These are phyloP conservation scores for Chrysopa pallens DNA, from an alignment of 1,140 invertebrate genomes.

Conservation along the genomic window DNA sequence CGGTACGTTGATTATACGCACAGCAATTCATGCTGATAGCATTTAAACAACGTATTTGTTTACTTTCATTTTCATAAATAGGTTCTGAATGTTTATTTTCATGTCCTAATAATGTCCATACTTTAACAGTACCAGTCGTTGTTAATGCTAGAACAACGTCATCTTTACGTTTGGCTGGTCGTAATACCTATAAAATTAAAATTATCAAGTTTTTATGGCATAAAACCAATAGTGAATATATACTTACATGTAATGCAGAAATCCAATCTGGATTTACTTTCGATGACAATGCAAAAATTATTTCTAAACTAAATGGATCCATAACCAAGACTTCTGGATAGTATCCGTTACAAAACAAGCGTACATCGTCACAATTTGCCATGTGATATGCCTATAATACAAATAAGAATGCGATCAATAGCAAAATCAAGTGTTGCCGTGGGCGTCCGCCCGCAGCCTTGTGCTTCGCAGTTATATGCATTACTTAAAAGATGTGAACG, in stretches of 20 bases:
- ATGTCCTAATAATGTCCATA: slow-evolving; percentile 84
- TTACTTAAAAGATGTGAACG: too few relatives aligned
- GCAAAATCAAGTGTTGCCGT: too few relatives aligned
- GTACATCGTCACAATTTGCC: slow-evolving; percentile 56
- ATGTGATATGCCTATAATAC: slow-evolving; percentile 61
- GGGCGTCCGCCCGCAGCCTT: too few relatives aligned
- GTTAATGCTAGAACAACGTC: slow-evolving; percentile 93
- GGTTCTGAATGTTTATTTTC: slow-evolving; percentile 75
- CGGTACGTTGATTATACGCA: slow-evolving; percentile 86
- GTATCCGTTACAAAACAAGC: slow-evolving; percentile 87
- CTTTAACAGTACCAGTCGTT: slow-evolving; percentile 92
- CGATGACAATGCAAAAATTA: slow-evolving; percentile 82
- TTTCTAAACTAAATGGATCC: slow-evolving; percentile 88
- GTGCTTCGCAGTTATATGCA: too few relatives aligned
- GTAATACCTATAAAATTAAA: slow-evolving; percentile 34
- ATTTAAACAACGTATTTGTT: slow-evolving; percentile 87
- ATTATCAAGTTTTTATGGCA: neutral
- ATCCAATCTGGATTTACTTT: slow-evolving; percentile 97
- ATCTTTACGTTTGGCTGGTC: slow-evolving; percentile 79
- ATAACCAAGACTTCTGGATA: slow-evolving; percentile 96
- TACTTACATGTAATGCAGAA: slow-evolving; percentile 73
- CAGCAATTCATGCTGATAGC: slow-evolving; percentile 88
- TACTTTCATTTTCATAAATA: slow-evolving; percentile 94
- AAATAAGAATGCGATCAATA: too few relatives aligned
- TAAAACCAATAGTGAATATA: neutral